phyloP scores from a whole-genome alignment of 2,888 invertebrate species.

The Alviniconcha strummeri region DNA sequence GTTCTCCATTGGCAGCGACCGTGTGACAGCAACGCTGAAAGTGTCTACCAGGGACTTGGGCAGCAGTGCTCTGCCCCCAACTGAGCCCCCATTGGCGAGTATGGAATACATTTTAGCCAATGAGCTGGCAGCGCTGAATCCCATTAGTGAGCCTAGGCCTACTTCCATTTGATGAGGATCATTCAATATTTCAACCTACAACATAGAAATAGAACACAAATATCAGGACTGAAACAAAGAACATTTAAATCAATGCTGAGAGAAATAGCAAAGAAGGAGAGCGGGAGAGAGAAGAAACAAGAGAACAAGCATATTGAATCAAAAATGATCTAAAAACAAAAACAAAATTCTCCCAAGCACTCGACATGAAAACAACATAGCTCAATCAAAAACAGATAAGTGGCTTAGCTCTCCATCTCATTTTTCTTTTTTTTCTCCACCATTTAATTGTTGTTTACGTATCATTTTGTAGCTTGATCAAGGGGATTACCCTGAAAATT shows the following conservation, averaged over 20 bases:
- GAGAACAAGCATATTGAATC: not conserved
- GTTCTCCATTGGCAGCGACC: not conserved
- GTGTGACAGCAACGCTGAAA: not conserved
- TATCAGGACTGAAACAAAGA: too few relatives aligned
- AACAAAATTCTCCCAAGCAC: not conserved
- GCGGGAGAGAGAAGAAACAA: not conserved
- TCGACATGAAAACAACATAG: not conserved
- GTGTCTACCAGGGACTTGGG: constrained; percentile 23
- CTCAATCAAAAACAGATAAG: too few relatives aligned
- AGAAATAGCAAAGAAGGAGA: too few relatives aligned
- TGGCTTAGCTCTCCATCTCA: too few relatives aligned
- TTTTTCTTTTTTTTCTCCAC: too few relatives aligned
- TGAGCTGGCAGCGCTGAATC: constrained; percentile 63
- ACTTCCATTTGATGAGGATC: constrained; percentile 59
- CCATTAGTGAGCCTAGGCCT: constrained; percentile 63
- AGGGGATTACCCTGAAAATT: too few relatives aligned
- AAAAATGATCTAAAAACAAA: constrained; percentile 26
- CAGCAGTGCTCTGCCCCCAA: constrained; percentile 47
- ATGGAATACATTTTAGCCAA: constrained; percentile 67
- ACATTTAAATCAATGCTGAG: too few relatives aligned
- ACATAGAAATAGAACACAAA: not conserved
- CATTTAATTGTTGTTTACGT: too few relatives aligned
- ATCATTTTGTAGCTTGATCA: too few relatives aligned
- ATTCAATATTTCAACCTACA: constrained; percentile 43
- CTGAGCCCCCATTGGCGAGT: constrained; percentile 59